Conservation (phyloP, 2,797 vertebrate species). For the Notoglanidium macrostoma region DNA sequence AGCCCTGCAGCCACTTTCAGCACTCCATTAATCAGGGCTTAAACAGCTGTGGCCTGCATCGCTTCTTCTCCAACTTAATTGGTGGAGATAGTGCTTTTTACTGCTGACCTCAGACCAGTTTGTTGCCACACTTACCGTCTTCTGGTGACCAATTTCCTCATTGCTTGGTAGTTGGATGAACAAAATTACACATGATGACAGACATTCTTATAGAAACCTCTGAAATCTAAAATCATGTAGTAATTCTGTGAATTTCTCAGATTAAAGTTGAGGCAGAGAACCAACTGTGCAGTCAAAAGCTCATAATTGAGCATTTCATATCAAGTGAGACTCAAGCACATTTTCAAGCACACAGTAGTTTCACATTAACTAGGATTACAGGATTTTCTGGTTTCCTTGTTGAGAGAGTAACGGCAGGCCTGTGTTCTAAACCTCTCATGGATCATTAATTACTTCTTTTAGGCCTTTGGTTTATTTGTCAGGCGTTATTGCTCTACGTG, state of each 20-base stretch:
- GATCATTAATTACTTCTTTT: constrained; percentile 43
- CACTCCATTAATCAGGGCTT: constrained; percentile 51
- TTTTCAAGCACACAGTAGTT: constrained; percentile 14
- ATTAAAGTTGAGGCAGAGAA: neutral
- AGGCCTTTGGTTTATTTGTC: constrained; percentile 42
- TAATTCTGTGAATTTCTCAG: neutral
- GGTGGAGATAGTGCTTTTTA: neutral
- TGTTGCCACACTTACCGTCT: neutral
- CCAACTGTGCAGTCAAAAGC: neutral
- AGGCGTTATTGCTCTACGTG: constrained; percentile 37
- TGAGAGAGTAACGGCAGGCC: neutral
- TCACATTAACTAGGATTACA: constrained; percentile 26
- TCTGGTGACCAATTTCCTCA: neutral
- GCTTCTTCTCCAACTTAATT: constrained; percentile 15
- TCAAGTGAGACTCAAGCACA: constrained; percentile 7
- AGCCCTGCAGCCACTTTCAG: constrained; percentile 40
- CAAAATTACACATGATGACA: neutral
- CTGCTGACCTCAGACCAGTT: constrained; percentile 18
- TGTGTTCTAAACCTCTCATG: constrained; percentile 6
- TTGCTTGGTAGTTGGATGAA: neutral
- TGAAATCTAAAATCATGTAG: neutral
- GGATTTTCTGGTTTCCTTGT: constrained; percentile 25
- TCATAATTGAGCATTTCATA: constrained; percentile 22
- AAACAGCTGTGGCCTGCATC: constrained; percentile 43
- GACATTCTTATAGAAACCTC: neutral